Base-by-base conservation (phyloP, 2,888 invertebrate species). In the Caradrina kadenii region DNA sequence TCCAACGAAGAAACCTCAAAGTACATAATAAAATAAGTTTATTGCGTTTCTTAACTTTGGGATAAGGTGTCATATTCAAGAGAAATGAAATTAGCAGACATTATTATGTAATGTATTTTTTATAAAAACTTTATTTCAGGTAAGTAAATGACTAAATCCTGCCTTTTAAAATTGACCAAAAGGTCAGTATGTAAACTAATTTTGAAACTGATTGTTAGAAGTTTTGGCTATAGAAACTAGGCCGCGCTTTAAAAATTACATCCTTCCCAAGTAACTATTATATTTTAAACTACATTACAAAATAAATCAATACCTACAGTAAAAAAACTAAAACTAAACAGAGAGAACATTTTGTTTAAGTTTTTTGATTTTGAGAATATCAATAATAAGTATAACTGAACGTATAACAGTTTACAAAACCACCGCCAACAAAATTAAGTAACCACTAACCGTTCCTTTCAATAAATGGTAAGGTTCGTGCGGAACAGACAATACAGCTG, bases 381-480 rank as follows among this genome's bases (percentile, higher is more conserved):
- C 54, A 73, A 11, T 19, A 53, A 45, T 26, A 53, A 48, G 26
- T 42, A 13, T 8, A 49, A 21, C 13, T 53, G 7, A 60, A 31
- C 15, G 11, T 67, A 45, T 10, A 45, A 69, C 54, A 65, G 19
- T 58, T 53, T 56, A 21, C 19, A 63, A 78, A 64, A 22, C 13
- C 19, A 58, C 50, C 19, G 19, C 8, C 45, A 50, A 3, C n/a
- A 55, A 13, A 53, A 72, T 76, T 39, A 76, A 68, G 59, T 56
- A 77, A 80, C 55, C 10, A 10, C 10, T 13, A 6, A 8, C 26
- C 13, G 68, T 82, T 76, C 62, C 55, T 65, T 61, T 66, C 56
- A 62, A 42, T 80, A 73, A 65, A 69, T 65, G 65, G 52, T 52
- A 45, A 72, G 63, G 56, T 65, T 80, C 78, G 69, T 83, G 78